Evolutionary conservation across 2,113 vertebrate genomes (phyloP).

Genomic region (Polyodon spathula): DNA sequence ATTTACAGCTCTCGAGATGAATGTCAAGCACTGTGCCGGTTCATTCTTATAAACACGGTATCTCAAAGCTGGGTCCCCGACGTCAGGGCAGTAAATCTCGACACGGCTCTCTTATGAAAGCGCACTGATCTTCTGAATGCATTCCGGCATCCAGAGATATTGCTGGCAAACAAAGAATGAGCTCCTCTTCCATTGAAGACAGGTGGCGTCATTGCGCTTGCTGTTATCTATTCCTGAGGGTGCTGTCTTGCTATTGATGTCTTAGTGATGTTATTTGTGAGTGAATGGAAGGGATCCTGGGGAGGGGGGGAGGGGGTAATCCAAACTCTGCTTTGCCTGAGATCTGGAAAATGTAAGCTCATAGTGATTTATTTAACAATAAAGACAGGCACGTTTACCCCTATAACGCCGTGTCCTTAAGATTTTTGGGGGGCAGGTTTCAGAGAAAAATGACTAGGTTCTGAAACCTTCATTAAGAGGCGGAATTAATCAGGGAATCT

Average conservation of each 20-base stretch:
- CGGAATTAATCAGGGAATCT: too few relatives aligned
- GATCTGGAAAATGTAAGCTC: too few relatives aligned
- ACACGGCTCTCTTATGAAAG: conserved; percentile 4
- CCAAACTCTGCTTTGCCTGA: too few relatives aligned
- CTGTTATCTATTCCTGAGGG: conserved; percentile 7
- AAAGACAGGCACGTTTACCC: too few relatives aligned
- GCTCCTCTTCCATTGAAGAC: conserved; percentile 1
- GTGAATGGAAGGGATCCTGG: too few relatives aligned
- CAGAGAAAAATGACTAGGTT: too few relatives aligned
- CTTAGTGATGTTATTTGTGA: too few relatives aligned
- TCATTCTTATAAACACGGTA: conserved; percentile 4
- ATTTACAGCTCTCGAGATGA: neutral
- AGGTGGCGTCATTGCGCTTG: neutral
- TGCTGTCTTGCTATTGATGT: neutral
- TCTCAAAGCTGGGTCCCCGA: conserved; percentile 4
- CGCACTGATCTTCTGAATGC: neutral
- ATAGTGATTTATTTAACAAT: too few relatives aligned
- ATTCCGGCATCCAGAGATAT: neutral
- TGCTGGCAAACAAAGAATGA: conserved; percentile 2
- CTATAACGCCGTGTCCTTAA: too few relatives aligned
- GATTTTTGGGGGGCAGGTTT: too few relatives aligned
- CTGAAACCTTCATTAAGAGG: too few relatives aligned
- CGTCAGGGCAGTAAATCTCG: conserved; percentile 7
- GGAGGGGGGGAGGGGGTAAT: too few relatives aligned
- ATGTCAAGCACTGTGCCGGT: neutral